Base-by-base conservation (phyloP, 2,888 invertebrate species). In the Gymnosoma rotundatum region DNA sequence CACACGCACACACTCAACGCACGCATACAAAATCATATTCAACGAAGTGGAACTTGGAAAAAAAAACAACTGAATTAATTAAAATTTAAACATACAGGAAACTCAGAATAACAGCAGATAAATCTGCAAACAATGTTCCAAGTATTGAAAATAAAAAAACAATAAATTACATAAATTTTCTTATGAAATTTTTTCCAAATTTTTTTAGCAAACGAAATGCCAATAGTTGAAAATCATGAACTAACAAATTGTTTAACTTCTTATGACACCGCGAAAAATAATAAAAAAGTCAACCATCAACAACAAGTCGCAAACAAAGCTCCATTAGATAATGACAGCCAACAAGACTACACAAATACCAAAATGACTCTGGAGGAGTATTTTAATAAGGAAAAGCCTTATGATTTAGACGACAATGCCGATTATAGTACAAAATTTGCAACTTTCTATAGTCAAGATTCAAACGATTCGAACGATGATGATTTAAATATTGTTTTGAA, bases 41-140 rank as follows among this genome's bases (percentile, higher is more conserved):
- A 83, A 78, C 82, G 78, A 83, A 83, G 82, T 78, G 72, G 72
- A 83, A 81, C 80, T 63, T 72, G 66, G 38, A 75, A 64, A 48
- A 69, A 70, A n/a, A n/a, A n/a, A n/a, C n/a, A n/a, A 75, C 50
- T 64, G 75, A 56, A 70, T 81, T 81, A 81, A 81, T 81, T 81
- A 81, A 69, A 81, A 75, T 25, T 42, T 42, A 45, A 66, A 66
- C 21, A 69, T 20, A 63, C 74, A 74, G 69, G 69, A 74, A 81
- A 63, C 54, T 48, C 61, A 74, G 74, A 69, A 66, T 38, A 60
- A n/a, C 20, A 58, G 3, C 54, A 75, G 63, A 75, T 81, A 63
- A 81, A 79, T 79, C 73, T 81, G 38, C 70, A 70, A 70, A 63
- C 64, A 75, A 56, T 81, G 48, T 61, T 48, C 32, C 32, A 58